Base-by-base conservation (phyloP, 1,140 invertebrate genomes). In the Procambarus clarkii region DNA sequence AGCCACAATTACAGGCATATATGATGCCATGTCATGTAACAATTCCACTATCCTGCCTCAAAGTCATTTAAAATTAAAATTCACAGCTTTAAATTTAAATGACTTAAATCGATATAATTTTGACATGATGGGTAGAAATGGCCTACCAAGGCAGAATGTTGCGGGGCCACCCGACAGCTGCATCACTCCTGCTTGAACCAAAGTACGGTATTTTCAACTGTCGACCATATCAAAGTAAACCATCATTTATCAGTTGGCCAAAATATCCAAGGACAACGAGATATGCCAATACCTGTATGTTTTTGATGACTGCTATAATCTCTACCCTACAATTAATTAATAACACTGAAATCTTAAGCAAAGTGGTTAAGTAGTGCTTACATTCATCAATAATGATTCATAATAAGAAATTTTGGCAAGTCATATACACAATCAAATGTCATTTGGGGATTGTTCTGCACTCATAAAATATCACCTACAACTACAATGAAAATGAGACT, bases 351-450 rank as follows among this genome's bases (percentile, higher is more conserved):
- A 64, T 90, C 81, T 90, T 91, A 91, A 85, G 82, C 81, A 91
- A 91, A 76, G 71, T 91, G 89, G 60, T 91, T 91, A 91, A 91
- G 89, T 91, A 91, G 89, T 91, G 81, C 77, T 91, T 86, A 91
- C 89, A 91, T 91, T 91, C 82, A 91, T 48, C 79, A 58, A 74
- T 60, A n/a, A 74, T 58, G 46, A 77, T 64, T 88, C 85, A 48
- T 50, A 77, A 64, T 44, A 84, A 83, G 44, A 88, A 80, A 34
- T 69, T 78, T 44, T n/a, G 58, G 54, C 60, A 82, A 87, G 54
- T 69, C 79, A 80, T 82, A 87, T 92, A 84, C 82, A 88, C 60
- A 80, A 64, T 48, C 54, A 84, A 15, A 84, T 84, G 45, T 76
- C 46, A 50, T 64, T 64, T 77, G 48, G 64, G 45, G n/a, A 34